Evolutionary conservation across 2,113 vertebrate genomes (phyloP).

Genomic region (Cinclus cinclus): DNA sequence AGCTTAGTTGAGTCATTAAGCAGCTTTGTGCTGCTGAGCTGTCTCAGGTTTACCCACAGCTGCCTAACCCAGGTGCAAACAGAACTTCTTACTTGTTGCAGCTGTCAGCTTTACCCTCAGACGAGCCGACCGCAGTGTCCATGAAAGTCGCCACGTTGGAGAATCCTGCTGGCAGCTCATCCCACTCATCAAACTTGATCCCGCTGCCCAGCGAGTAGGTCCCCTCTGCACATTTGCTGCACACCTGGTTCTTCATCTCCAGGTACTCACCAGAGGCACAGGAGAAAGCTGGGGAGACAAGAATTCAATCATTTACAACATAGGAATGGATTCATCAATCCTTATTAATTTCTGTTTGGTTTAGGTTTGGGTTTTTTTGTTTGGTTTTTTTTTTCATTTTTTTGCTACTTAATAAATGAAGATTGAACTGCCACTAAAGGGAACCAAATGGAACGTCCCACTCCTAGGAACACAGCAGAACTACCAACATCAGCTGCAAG

Average conservation of each 20-base stretch:
- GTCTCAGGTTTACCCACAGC: background rate
- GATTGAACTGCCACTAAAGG: background rate
- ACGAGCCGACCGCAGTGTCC: conserved; percentile 76
- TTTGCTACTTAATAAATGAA: background rate
- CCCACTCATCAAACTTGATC: conserved; percentile 96
- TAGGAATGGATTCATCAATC: background rate
- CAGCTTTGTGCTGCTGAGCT: background rate
- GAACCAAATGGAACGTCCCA: background rate
- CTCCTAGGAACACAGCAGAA: background rate
- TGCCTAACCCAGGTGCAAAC: background rate
- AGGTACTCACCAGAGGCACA: conserved; percentile 92
- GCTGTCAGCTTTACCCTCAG: conserved; percentile 73
- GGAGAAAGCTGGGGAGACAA: conserved; percentile 86
- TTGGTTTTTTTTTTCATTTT: background rate
- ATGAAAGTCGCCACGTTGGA: conserved; percentile 89
- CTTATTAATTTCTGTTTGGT: background rate
- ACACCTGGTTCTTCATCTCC: conserved; percentile 94
- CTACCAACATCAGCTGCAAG: background rate
- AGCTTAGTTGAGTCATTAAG: background rate
- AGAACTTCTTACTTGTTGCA: conserved; percentile 85
- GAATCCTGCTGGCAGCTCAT: conserved; percentile 90
- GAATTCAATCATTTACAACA: background rate
- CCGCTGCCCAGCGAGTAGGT: conserved; percentile 95
- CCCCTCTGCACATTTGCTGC: conserved; percentile 89
- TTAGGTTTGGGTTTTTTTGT: background rate